Conservation (phyloP, 2,113 vertebrate genomes). For the Pelobates fuscus region DNA sequence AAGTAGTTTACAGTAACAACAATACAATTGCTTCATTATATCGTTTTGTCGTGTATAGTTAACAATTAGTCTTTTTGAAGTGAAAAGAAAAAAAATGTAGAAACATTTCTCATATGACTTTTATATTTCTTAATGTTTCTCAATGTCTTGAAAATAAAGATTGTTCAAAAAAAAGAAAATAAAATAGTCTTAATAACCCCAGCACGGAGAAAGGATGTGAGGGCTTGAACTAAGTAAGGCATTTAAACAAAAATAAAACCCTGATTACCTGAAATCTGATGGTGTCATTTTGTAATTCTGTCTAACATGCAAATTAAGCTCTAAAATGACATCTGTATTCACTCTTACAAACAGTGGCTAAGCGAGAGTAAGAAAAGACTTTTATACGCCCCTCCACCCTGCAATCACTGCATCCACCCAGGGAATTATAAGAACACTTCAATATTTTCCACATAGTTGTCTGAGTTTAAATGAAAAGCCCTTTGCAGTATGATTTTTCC, state of each 20-base stretch:
- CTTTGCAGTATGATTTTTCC: slow-evolving; percentile 10
- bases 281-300: slow-evolving; percentile 21
- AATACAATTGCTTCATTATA: no score
- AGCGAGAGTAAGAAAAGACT: slow-evolving; percentile 9
- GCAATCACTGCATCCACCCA: slow-evolving; percentile 24
- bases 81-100: no score
- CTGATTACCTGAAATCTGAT: slow-evolving; percentile 16
- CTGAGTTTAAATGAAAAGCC: slow-evolving; percentile 18
- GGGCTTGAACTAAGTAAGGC: neutral
- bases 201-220: no score
- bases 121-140: no score
- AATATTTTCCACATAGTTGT: slow-evolving; percentile 22
- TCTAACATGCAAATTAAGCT: slow-evolving; percentile 10
- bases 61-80: no score
- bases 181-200: no score
- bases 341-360: slow-evolving; percentile 25
- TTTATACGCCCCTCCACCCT: slow-evolving; percentile 23
- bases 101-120: no score
- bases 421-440: slow-evolving; percentile 20
- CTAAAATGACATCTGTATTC: slow-evolving; percentile 32
- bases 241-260: slow-evolving; percentile 24
- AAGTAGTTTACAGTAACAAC: no score
- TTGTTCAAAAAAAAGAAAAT: no score
- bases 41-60: no score
- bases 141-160: no score